Evolutionary conservation across 2,113 vertebrate genomes (phyloP).

Genomic region (Ivindomyrus marchei): DNA sequence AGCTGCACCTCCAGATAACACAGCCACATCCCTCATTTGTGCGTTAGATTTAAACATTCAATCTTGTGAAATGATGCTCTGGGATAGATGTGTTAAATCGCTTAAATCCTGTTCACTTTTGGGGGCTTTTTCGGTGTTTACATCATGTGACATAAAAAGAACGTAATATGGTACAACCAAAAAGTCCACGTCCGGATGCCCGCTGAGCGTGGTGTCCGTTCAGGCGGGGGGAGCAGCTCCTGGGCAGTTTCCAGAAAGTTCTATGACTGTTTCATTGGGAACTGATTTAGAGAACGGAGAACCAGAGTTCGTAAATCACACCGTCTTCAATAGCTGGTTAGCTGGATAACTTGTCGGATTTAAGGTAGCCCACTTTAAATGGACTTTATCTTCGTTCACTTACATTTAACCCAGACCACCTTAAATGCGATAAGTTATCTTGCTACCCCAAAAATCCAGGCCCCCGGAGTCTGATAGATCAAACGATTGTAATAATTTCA

Average conservation of each 20-base stretch:
- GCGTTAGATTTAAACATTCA: neutral
- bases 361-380: neutral
- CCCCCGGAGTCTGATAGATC: neutral
- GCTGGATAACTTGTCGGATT: neutral
- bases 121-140: neutral
- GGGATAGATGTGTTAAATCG: neutral
- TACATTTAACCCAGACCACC: neutral
- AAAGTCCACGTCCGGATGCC: neutral
- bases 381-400: neutral
- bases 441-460: neutral
- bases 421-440: neutral
- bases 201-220: neutral
- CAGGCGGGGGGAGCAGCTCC: neutral
- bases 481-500: neutral
- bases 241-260: neutral
- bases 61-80: neutral
- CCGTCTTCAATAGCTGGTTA: neutral
- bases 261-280: neutral
- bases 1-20: conserved; percentile 50
- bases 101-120: neutral
- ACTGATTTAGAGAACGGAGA: neutral
- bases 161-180: neutral
- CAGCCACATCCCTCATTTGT: conserved; percentile 26
- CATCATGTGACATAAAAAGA: neutral
- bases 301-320: neutral